These are phyloP conservation scores for Rhabdornis inornatus DNA, from an alignment of 2,113 vertebrate genomes.

Conservation along the genomic window DNA sequence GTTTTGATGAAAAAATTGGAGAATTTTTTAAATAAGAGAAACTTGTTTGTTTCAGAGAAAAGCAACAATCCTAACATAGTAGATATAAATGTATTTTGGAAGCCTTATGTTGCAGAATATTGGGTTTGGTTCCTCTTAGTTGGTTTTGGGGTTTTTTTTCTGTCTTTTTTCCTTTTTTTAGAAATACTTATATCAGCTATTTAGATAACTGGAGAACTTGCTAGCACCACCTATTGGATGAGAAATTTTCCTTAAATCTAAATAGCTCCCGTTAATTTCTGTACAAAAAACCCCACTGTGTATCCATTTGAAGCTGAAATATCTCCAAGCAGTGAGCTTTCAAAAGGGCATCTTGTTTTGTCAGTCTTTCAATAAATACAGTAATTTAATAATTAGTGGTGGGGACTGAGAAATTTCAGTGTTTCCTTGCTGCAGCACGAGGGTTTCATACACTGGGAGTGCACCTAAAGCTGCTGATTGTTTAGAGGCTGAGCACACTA, in stretches of 20 bases:
- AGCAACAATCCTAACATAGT: background rate
- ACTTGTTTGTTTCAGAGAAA: rapidly evolving
- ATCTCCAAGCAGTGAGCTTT: constrained; percentile 20
- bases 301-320: background rate
- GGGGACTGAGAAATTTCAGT: background rate
- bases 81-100: background rate
- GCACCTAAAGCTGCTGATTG: background rate
- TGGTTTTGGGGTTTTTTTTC: rapidly evolving
- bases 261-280: background rate
- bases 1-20: background rate
- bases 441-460: background rate
- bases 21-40: background rate
- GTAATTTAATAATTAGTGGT: constrained; percentile 31
- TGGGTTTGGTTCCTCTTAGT: background rate
- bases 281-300: rapidly evolving
- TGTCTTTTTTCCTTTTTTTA: too few relatives aligned
- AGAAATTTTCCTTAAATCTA: background rate
- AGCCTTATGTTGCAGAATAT: background rate
- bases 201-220: background rate
- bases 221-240: constrained; percentile 20
- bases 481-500: background rate
- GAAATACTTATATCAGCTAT: background rate
- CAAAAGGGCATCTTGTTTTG: background rate
- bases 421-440: background rate
- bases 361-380: background rate